These are phyloP conservation scores for Rhopilema esculentum DNA, from an alignment of 30 jellyfish, hydroid and myxozoan genomes.

Conservation along the genomic window DNA sequence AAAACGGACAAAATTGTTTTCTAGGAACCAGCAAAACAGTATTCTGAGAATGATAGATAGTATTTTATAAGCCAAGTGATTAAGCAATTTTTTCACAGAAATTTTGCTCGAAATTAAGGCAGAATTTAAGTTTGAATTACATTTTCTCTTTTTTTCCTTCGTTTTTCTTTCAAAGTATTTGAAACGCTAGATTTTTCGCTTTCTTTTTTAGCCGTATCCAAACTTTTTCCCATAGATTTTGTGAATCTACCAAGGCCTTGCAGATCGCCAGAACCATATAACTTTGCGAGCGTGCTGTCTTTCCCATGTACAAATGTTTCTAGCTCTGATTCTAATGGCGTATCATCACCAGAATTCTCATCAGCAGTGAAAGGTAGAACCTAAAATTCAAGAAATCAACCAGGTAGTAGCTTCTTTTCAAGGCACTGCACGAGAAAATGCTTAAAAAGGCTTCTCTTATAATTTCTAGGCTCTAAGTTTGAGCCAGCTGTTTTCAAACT, in stretches of 20 bases:
- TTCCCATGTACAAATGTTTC: conserved; percentile 29
- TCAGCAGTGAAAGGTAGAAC: background rate
- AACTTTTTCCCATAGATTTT: conserved; percentile 23
- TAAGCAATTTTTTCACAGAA: too few relatives aligned
- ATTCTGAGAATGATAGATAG: too few relatives aligned
- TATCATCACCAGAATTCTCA: background rate
- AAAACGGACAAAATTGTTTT: too few relatives aligned
- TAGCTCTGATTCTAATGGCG: conserved; percentile 18
- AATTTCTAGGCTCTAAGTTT: too few relatives aligned
- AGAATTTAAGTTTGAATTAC: background rate
- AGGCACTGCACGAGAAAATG: too few relatives aligned
- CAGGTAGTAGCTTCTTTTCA: too few relatives aligned
- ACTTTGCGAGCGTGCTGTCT: conserved; percentile 27
- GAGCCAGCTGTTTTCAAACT: background rate
- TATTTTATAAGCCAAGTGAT: too few relatives aligned
- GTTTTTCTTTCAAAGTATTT: conserved; percentile 1
- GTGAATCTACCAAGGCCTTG: conserved; percentile 49
- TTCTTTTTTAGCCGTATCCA: conserved; percentile 40
- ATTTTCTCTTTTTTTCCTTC: conserved; percentile 28
- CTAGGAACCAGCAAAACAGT: too few relatives aligned
- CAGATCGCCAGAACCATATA: conserved; percentile 29
- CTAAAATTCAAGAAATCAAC: background rate
- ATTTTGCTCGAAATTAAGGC: background rate
- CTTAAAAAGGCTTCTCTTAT: background rate
- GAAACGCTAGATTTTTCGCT: background rate